These are phyloP conservation scores for Campopleginae sp. DNA, from an alignment of 2,888 invertebrate species.

Conservation along the genomic window DNA sequence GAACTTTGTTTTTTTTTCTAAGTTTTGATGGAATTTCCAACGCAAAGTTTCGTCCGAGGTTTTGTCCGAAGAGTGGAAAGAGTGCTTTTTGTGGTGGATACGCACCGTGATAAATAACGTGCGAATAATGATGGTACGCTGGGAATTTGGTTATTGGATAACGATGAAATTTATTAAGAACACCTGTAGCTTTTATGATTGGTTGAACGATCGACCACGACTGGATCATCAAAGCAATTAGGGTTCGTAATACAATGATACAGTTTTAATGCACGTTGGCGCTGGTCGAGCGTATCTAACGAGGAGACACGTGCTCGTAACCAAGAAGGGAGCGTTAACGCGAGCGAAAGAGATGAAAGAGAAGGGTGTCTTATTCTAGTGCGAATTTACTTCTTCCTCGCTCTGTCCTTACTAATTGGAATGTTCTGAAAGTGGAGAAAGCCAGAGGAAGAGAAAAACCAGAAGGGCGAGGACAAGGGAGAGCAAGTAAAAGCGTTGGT, in stretches of 20 bases:
- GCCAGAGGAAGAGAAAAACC: conserved; percentile 20
- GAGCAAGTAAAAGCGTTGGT: conserved; percentile 38
- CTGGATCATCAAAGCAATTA: conserved; percentile 44
- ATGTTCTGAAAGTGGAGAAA: conserved; percentile 37
- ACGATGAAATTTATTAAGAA: conserved; percentile 50
- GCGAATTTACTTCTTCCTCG: conserved; percentile 5
- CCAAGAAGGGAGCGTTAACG: conserved; percentile 55
- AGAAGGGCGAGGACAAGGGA: conserved; percentile 31
- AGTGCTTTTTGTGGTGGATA: conserved; percentile 1
- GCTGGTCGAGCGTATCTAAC: conserved; percentile 58
- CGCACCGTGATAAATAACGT: background rate
- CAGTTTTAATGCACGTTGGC: conserved; percentile 45
- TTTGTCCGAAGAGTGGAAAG: background rate
- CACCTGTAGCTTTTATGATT: conserved; percentile 58
- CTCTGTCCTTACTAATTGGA: conserved; percentile 61
- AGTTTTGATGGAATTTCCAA: no score
- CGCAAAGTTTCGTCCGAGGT: no score
- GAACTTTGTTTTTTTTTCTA: no score
- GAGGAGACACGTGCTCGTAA: conserved; percentile 60
- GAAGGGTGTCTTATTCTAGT: conserved; percentile 54
- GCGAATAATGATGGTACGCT: background rate
- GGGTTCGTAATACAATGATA: conserved; percentile 57
- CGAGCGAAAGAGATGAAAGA: conserved; percentile 46
- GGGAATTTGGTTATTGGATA: conserved; percentile 11
- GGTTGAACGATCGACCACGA: conserved; percentile 44